These are phyloP conservation scores for Phyllotreta striolata DNA, from an alignment of 2,888 invertebrate genomes.

Conservation along the genomic window DNA sequence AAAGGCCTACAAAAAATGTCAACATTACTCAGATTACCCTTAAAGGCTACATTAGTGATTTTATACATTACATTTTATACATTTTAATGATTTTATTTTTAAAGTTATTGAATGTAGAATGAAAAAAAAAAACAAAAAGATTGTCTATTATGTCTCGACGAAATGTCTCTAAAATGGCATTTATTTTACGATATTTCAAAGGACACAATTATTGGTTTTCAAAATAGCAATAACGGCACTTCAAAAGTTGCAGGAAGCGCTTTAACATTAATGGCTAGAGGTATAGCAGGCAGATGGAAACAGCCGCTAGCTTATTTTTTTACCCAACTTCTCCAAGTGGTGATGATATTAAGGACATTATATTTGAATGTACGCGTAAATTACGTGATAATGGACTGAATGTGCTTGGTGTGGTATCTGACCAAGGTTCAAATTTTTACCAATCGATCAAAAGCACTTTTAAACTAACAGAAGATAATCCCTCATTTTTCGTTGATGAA, in stretches of 20 bases:
- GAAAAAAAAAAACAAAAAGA: no score
- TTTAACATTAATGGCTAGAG: constrained; percentile 20
- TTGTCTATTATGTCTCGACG: constrained; percentile 16
- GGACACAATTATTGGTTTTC: constrained; percentile 15
- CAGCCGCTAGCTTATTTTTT: constrained; percentile 12
- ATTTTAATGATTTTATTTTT: no score
- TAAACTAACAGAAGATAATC: no score
- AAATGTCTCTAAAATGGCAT: constrained; percentile 17
- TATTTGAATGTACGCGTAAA: neutral
- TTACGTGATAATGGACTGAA: neutral
- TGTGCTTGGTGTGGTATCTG: neutral
- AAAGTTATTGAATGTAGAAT: no score
- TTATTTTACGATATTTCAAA: constrained; percentile 14
- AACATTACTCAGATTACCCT: no score
- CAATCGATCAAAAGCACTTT: neutral
- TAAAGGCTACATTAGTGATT: no score
- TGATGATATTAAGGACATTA: no score
- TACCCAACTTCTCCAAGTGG: neutral
- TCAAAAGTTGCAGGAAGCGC: neutral
- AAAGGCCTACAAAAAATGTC: no score
- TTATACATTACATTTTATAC: no score
- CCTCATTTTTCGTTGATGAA: no score
- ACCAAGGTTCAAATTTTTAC: neutral
- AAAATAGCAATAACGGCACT: neutral
- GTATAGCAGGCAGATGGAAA: constrained; percentile 8